A percentile compares a stretch with the other conserved stretches of the same genome.
These are phyloP conservation scores for Miopithecus talapoin DNA, from an alignment of 2,797 vertebrate genomes.

Conservation along the genomic window DNA sequence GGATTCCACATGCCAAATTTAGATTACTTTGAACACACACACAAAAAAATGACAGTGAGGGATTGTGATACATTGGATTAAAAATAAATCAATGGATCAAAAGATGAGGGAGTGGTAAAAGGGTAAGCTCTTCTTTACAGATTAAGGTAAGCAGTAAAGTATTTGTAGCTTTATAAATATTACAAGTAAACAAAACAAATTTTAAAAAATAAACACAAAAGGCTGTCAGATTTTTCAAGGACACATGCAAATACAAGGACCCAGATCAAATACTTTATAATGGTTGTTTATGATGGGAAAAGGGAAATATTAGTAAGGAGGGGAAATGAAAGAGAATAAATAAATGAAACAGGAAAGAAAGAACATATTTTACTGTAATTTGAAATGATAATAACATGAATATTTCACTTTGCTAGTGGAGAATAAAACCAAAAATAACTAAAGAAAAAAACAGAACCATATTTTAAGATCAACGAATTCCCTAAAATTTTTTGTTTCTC, in stretches of 20 bases:
- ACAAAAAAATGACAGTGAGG: not conserved
- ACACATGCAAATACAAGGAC: not conserved
- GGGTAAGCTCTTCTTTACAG: not conserved
- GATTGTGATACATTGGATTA: not conserved
- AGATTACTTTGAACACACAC: not conserved
- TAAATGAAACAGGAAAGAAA: not conserved
- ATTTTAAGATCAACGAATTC: not conserved
- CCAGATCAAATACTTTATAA: not conserved
- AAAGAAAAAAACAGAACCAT: not conserved
- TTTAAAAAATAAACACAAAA: not conserved
- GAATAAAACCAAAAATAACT: not conserved
- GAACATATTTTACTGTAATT: not conserved
- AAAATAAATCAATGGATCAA: not conserved
- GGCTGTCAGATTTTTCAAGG: not conserved
- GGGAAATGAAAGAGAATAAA: not conserved
- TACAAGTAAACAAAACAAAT: not conserved
- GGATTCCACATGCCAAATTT: not conserved
- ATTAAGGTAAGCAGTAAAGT: not conserved
- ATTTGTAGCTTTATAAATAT: not conserved
- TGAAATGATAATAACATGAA: conserved; percentile 8
- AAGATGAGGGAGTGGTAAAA: not conserved
- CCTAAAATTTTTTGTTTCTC: not conserved
- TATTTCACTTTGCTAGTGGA: not conserved
- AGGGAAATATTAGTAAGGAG: not conserved
- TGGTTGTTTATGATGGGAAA: not conserved